Evolutionary conservation across 2,888 invertebrate genomes (phyloP), one percentile per base, ranked within the genome.

Genomic region (Anthophora plumipes): DNA sequence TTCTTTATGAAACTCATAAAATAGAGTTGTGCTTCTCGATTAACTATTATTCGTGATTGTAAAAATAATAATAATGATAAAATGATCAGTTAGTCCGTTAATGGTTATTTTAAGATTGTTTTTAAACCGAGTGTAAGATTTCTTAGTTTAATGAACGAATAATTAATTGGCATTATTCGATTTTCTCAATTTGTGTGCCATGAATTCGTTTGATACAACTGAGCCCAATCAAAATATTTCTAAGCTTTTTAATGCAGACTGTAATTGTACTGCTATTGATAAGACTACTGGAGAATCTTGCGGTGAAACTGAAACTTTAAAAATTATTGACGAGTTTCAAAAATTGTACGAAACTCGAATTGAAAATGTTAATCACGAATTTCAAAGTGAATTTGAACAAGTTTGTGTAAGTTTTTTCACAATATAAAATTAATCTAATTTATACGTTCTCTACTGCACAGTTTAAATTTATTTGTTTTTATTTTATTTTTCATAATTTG

Each of bases 291-390:
- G 88, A 12, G 80, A 83, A 71, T 59, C 82, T 73, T 91, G 91
- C 73, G 88, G 86, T 17, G 90, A 92, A 73, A 86, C 85, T 48
- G 89, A 90, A 41, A 82, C 91, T 67, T 73, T 92, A 20, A 88
- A 84, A 60, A 94, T 96, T 83, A 94, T 96, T 68, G 93, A 94
- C 61, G 95, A 96, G 76, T 95, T 97, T 83, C 96, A 95, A 89
- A 92, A 93, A 70, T 93, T 95, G 0, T 97, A 96, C 89, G 95
- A 96, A 84, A 94, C 94, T 52, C 94, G 95, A 78, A 94, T 97
- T 92, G 93, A 94, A 48, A 93, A 94, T 66, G 94, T 96, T 57
- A 96, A 96, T 71, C 89, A 90, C 39, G 90, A 90, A 22, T 59
- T 85, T 46, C 70, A 79, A 37, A 70, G 68, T 66, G 89, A 90